Evolutionary conservation across 2,888 invertebrate genomes (phyloP), one percentile per base, ranked within the genome.

Genomic region (Polydrusus cervinus): DNA sequence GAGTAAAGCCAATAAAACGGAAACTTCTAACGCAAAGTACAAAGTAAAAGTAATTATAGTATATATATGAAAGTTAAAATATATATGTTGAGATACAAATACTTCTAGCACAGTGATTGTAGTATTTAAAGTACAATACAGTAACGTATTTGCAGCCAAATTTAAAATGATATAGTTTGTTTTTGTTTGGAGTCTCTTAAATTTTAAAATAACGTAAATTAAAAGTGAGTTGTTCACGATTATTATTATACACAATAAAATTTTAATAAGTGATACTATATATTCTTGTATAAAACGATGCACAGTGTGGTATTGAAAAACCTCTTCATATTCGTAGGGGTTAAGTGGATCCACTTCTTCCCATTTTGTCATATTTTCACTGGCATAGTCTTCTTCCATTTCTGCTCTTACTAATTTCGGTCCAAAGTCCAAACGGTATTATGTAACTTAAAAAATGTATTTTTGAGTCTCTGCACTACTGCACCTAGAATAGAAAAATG

Each of bases 121-220:
- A 6, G 57, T 11, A 38, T n/a, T 38, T 60, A 14, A 0, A 6
- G 38, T 38, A 30, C 16, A 38, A 18, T 1, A 38, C 14, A 38
- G 7, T 7, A 38, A 40, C 38, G 9, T 60, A 9, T 1, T 10
- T 38, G 16, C 11, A 3, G 38, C 57, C 0, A 49, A 34, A 51
- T 66, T 30, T 13, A 66, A 34, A 38, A 66, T 14, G 18, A 66
- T 66, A 53, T 66, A 66, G 13, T 66, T 66, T 13, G 66, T 66
- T 53, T 34, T 49, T 1, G 66, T 66, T n/a, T 40, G 51, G 13
- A 66, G 49, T 14, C 34, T 51, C n/a, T 53, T 66, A 34, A 66
- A 66, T 18, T 53, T 66, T 8, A n/a, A 53, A 38, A 66, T 51
- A 2, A 18, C 66, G 34, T 38, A 53, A 34, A 38, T 30, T 40